Evolutionary conservation across 1,140 invertebrate species (phyloP), one percentile per base, ranked within the genome.

Genomic region (Helicorthomorpha holstii): DNA sequence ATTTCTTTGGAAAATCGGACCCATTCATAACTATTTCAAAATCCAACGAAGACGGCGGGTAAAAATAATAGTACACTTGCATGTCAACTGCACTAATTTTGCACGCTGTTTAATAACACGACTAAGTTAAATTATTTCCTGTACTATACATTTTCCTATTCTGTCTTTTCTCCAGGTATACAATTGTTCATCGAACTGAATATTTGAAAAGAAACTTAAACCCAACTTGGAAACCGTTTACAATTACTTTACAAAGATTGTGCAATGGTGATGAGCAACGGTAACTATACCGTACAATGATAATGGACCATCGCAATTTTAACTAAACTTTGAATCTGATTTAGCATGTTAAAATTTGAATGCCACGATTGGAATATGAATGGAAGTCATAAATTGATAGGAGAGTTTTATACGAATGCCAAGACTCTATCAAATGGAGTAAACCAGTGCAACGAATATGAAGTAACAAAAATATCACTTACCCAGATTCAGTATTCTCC

Each of bases 221-320:
- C 62, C 77, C 77, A 21, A 65, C 63, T 12, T 79, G 76, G 76
- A 67, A 67, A 57, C 63, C 69, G 14, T 74, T 79, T 57, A 64
- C 64, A n/a, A 63, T 78, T n/a, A 62, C 70, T 27, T 62, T 77
- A 1, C 60, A 73, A 29, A 63, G 67, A 3, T 58, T 80, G 12
- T 79, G 77, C 61, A 74, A 75, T 63, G 76, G 75, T 12, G 77
- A 81, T 60, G 68, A 71, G 58, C 73, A 79, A 54, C 65, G 66
- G 52, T 56, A 45, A 53, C n/a, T n/a, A n/a, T n/a, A n/a, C n/a
- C n/a, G n/a, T n/a, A n/a, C n/a, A n/a, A n/a, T n/a, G n/a, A n/a
- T n/a, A n/a, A n/a, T n/a, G n/a, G n/a, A n/a, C n/a, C n/a, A n/a
- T n/a, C n/a, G n/a, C n/a, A n/a, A n/a, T n/a, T n/a, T n/a, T n/a